A percentile compares a stretch with the other conserved stretches of the same genome.
These are phyloP conservation scores for Hydrotaea cyrtoneurina DNA, from an alignment of 2,888 invertebrate genomes.

Conservation along the genomic window DNA sequence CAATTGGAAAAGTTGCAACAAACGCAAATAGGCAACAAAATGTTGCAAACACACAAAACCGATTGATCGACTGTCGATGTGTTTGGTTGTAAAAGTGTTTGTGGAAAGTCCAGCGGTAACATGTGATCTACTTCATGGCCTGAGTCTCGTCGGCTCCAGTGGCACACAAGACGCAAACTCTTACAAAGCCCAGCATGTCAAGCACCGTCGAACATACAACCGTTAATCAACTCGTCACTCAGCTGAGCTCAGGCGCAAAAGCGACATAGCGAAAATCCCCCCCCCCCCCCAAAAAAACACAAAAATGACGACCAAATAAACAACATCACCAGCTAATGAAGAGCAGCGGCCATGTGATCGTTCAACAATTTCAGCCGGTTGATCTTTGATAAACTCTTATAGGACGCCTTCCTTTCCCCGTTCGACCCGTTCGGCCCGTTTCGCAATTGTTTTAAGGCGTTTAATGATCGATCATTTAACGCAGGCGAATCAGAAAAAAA, in stretches of 20 bases:
- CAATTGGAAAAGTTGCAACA: neutral
- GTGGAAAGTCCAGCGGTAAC: constrained; percentile 53
- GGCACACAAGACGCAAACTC: neutral
- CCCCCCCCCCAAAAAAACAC: too few species aligned
- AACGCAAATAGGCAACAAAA: constrained; percentile 34
- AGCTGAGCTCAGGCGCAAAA: constrained; percentile 15
- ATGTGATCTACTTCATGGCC: constrained; percentile 63
- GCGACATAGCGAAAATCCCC: neutral
- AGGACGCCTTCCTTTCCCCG: neutral
- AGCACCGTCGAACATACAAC: constrained; percentile 37
- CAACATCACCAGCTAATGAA: neutral
- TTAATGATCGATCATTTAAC: constrained; percentile 65
- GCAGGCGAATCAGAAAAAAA: constrained; percentile 29
- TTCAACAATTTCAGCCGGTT: neutral
- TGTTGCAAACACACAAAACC: constrained; percentile 23
- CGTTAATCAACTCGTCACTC: constrained; percentile 65
- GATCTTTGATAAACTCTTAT: constrained; percentile 11
- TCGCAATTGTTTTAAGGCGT: constrained; percentile 61
- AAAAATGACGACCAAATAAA: neutral
- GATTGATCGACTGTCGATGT: constrained; percentile 64
- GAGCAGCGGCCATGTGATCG: neutral
- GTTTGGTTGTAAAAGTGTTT: neutral
- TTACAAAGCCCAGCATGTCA: neutral
- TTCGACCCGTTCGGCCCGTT: neutral
- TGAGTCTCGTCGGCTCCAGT: too few species aligned